Base-by-base conservation (phyloP, 2,888 invertebrate genomes). In the Cryptocheilus praepositus region DNA sequence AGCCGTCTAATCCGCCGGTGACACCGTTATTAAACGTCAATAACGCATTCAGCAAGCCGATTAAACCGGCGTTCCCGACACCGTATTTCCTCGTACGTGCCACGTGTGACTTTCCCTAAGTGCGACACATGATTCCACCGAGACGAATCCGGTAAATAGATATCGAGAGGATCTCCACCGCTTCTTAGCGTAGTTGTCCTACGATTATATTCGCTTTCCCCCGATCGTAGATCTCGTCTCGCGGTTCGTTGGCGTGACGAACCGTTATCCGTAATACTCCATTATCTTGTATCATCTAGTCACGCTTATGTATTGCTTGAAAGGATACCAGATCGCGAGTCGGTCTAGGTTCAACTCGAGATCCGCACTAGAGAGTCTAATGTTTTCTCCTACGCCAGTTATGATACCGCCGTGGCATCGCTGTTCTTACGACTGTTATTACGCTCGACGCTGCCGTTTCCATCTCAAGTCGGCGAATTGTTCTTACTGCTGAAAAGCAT, bases 241-340 rank as follows among this genome's bases (percentile, higher is more conserved):
- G 22, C 45, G 49, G 60, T 56, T 49, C 51, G 56, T 54, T 53
- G 49, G 7, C 49, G 16, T 16, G 49, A 16, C 56, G 58, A 64
- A 69, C 73, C 76, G 71, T 76, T 76, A 76, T 70, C 73, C 64
- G 57, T 62, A 67, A 61, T 58, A 57, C 63, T 60, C 60, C 63
- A 68, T 76, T 76, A 76, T 76, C 76, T 69, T 22, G 57, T 59
- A 67, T 76, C 76, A 76, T 76, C 70, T 73, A 49, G 52, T 53
- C 61, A 51, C 58, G 55, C 54, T 36, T 46, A 54, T 51, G 70
- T 68, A 53, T 55, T 57, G 60, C 70, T 60, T 58, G 57, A 68
- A 70, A 76, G 73, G 68, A 73, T 76, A 76, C 64, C 64, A 53
- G 68, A 55, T 46, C 64, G 54, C 61, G 46, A 68, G 57, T 21